These are phyloP conservation scores for Brachionus angularis DNA, from an alignment of 1,140 invertebrate genomes.

Conservation along the genomic window DNA sequence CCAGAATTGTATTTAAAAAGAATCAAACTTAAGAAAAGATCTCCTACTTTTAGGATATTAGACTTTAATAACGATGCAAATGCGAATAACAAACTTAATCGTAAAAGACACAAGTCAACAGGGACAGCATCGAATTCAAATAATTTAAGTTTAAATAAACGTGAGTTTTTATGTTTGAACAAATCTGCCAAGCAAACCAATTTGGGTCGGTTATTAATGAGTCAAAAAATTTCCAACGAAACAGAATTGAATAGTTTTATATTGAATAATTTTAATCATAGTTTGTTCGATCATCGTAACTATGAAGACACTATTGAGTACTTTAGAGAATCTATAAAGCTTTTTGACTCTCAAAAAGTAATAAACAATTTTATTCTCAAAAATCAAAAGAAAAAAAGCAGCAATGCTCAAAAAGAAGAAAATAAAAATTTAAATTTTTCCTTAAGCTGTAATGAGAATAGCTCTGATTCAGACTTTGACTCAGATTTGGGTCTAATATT, in stretches of 20 bases:
- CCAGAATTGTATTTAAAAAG: background rate
- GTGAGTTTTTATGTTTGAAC: slow-evolving; percentile 26
- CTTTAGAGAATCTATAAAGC: background rate
- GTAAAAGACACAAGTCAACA: slow-evolving; percentile 35
- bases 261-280: background rate
- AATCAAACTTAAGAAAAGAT: background rate
- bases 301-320: slow-evolving; percentile 15
- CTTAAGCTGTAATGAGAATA: background rate
- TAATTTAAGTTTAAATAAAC: background rate
- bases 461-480: background rate
- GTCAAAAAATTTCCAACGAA: background rate
- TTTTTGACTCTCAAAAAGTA: background rate
- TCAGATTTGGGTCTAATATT: background rate
- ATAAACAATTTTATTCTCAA: background rate
- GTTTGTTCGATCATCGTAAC: slow-evolving; percentile 11
- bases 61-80: background rate
- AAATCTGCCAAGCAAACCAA: background rate
- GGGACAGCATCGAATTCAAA: slow-evolving; percentile 5
- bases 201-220: background rate
- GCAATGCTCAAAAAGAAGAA: background rate
- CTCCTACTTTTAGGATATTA: background rate
- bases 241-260: slow-evolving; percentile 11
- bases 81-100: background rate
- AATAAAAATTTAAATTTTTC: background rate
- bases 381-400: background rate